Percentiles rank a stretch among this genome's conserved stretches.
These are phyloP conservation scores for Agrochola lota DNA, from an alignment of 2,888 invertebrate genomes.

Conservation along the genomic window DNA sequence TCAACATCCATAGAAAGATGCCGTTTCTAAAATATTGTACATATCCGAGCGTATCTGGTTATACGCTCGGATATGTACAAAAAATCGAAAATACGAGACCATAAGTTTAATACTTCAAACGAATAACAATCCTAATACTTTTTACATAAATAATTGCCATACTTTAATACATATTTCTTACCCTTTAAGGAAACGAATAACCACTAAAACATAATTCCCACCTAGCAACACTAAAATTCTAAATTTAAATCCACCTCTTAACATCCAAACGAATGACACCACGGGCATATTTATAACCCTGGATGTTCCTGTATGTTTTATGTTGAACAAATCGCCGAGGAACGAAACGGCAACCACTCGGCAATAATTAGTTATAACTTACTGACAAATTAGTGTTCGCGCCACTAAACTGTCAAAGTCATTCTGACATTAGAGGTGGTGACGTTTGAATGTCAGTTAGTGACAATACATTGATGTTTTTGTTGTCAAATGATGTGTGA, in stretches of 20 bases:
- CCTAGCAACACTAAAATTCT: slow-evolving; percentile 48
- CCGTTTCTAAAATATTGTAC: neutral
- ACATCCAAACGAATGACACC: slow-evolving; percentile 42
- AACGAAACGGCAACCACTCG: slow-evolving; percentile 44
- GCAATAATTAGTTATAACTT: slow-evolving; percentile 53
- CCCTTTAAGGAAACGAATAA: neutral
- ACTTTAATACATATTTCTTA: neutral
- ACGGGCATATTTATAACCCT: slow-evolving; percentile 51
- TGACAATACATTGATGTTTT: slow-evolving; percentile 38
- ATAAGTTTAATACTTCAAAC: neutral
- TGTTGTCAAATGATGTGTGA: slow-evolving; percentile 6
- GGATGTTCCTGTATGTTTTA: slow-evolving; percentile 41
- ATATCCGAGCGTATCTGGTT: no score
- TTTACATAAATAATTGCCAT: neutral
- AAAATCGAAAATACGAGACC: neutral
- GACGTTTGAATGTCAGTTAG: slow-evolving; percentile 37
- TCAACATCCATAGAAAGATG: neutral
- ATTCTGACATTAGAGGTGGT: slow-evolving; percentile 29
- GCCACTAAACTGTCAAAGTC: slow-evolving; percentile 39
- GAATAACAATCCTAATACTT: neutral
- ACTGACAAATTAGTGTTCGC: slow-evolving; percentile 61
- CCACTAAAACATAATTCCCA: neutral
- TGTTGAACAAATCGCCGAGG: slow-evolving; percentile 48
- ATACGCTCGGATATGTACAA: neutral
- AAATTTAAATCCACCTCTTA: slow-evolving; percentile 55